phyloP scores from a whole-genome alignment of 2,888 invertebrate species.

The Lepidochitona cinerea region DNA sequence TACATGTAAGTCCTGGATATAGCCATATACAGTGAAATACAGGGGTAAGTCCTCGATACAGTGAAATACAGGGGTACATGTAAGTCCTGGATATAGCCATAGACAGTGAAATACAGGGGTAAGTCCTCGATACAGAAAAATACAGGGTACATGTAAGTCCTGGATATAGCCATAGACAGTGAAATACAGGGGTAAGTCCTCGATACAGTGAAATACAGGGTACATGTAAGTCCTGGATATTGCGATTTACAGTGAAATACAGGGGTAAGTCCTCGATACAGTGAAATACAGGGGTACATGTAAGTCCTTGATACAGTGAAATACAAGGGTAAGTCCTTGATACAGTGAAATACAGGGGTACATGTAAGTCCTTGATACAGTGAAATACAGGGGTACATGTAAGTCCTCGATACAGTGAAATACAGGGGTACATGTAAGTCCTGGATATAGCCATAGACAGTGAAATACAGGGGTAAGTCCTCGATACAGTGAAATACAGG shows the following conservation, averaged over 20 bases:
- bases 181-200: background rate
- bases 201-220: background rate
- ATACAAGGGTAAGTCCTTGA: background rate
- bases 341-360: background rate
- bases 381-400: background rate
- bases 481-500: background rate
- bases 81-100: too few relatives aligned
- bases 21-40: conserved; percentile 74
- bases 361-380: background rate
- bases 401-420: background rate
- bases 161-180: background rate
- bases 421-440: background rate
- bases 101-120: too few relatives aligned
- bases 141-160: background rate
- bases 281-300: too few relatives aligned
- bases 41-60: conserved; percentile 95
- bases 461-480: background rate
- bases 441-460: background rate
- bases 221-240: background rate
- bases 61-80: conserved; percentile 95
- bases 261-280: background rate
- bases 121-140: too few relatives aligned
- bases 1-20: background rate
- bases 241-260: background rate
- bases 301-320: background rate